These are phyloP conservation scores for Rhingia rostrata DNA, from an alignment of 2,888 invertebrate species.

Conservation along the genomic window DNA sequence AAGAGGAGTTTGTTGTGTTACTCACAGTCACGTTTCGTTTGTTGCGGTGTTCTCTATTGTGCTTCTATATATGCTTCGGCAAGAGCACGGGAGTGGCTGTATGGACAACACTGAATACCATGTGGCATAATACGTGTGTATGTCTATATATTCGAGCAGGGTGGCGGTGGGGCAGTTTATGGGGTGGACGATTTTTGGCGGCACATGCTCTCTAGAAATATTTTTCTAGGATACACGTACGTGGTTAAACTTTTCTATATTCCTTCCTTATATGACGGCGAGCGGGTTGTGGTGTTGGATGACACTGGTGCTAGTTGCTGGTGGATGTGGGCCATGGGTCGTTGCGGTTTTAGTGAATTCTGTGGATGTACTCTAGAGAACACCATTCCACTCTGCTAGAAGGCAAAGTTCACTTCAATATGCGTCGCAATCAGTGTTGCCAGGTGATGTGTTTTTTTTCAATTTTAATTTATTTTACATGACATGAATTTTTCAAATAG, in stretches of 20 bases:
- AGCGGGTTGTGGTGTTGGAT: conserved; percentile 3
- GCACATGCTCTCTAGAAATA: conserved; percentile 70
- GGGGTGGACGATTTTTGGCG: conserved; percentile 50
- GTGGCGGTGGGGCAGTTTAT: too few species aligned
- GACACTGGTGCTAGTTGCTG: conserved; percentile 13
- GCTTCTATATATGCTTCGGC: conserved; percentile 22
- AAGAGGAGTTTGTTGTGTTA: conserved; percentile 47
- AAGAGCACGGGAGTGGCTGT: conserved; percentile 38
- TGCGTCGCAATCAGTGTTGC: conserved; percentile 67
- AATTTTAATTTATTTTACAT: not conserved
- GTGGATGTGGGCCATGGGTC: conserved; percentile 42
- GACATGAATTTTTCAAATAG: too few species aligned
- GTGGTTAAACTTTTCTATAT: conserved; percentile 53
- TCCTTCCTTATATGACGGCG: conserved; percentile 9
- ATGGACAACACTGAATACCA: conserved; percentile 1
- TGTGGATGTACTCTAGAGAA: conserved; percentile 36
- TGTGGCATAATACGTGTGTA: conserved; percentile 10
- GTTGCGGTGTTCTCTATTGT: conserved; percentile 51
- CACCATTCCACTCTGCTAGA: conserved; percentile 6
- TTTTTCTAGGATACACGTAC: conserved; percentile 60
- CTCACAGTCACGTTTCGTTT: conserved; percentile 65
- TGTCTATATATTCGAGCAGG: conserved; percentile 22
- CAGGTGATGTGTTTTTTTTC: conserved; percentile 7
- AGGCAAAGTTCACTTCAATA: conserved; percentile 58
- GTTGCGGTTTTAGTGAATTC: conserved; percentile 59